Conservation (phyloP, 2,888 invertebrate genomes). For the Himalopsyche tibetana region DNA sequence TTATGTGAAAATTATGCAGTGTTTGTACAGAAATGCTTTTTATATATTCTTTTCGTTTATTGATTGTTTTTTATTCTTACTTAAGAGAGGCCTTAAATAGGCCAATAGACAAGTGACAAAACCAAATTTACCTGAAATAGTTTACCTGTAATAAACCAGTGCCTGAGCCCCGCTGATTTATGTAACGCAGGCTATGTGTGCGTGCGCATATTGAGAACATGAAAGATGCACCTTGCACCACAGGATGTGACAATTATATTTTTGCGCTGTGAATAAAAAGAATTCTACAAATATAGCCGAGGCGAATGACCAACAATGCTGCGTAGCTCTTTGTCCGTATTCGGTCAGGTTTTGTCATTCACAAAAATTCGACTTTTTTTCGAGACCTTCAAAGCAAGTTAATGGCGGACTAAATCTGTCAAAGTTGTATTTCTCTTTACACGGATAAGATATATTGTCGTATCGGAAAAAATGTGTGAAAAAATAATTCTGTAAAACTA, state of each 20-base stretch:
- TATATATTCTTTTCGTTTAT: too few species aligned
- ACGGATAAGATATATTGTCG: constrained; percentile 64
- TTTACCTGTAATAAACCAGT: constrained; percentile 40
- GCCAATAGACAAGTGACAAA: background rate
- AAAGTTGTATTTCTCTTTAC: constrained; percentile 59
- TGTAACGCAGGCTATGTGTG: constrained; percentile 39
- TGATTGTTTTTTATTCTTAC: background rate
- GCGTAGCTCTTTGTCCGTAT: constrained; percentile 70
- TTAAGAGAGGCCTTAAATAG: background rate
- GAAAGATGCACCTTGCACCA: constrained; percentile 69
- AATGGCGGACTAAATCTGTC: constrained; percentile 64
- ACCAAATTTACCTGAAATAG: background rate
- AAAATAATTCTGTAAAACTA: constrained; percentile 42
- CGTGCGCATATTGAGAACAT: constrained; percentile 51
- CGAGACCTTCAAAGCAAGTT: constrained; percentile 45
- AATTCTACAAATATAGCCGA: constrained; percentile 72
- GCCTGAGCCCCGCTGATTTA: constrained; percentile 58
- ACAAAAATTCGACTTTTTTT: constrained; percentile 71
- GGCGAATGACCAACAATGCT: constrained; percentile 60
- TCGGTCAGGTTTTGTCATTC: constrained; percentile 71
- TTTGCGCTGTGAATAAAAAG: constrained; percentile 68
- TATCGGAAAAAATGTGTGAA: constrained; percentile 55
- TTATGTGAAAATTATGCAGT: too few species aligned
- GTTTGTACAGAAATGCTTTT: too few species aligned
- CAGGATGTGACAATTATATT: constrained; percentile 78